Evolutionary conservation across 2,797 vertebrate genomes (phyloP).

Genomic region (Bradypodion ventrale): DNA sequence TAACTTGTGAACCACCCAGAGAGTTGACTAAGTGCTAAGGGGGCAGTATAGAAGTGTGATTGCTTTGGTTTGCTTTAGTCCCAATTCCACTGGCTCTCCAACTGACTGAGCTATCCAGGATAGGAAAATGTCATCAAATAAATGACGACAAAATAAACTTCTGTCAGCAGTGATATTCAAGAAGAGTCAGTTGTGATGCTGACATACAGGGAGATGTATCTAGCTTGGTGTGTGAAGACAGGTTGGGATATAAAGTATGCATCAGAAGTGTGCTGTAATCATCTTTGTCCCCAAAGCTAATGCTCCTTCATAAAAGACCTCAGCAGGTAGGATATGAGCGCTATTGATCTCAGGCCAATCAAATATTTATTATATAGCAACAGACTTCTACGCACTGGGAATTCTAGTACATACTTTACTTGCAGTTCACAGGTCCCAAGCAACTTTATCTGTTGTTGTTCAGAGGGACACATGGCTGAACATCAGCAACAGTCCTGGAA

Average conservation of each 20-base stretch:
- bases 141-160: neutral
- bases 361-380: conserved; percentile 42
- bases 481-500: neutral
- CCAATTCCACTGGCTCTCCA: too few relatives aligned
- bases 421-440: conserved; percentile 33
- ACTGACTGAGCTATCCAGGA: too few relatives aligned
- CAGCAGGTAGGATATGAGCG: conserved; percentile 16
- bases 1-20: too few relatives aligned
- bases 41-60: too few relatives aligned
- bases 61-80: too few relatives aligned
- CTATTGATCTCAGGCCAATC: conserved; percentile 6
- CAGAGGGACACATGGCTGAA: neutral
- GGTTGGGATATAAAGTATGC: neutral
- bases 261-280: neutral
- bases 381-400: neutral
- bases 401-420: conserved; percentile 27
- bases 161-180: neutral
- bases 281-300: conserved; percentile 11
- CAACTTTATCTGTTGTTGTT: neutral
- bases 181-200: neutral
- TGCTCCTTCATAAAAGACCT: conserved; percentile 34
- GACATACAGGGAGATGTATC: neutral
- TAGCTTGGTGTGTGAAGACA: neutral
- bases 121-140: neutral
- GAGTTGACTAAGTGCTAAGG: too few relatives aligned